These are phyloP conservation scores for Phylloscopus trochiloides DNA, from an alignment of 2,113 vertebrate species.

Conservation along the genomic window DNA sequence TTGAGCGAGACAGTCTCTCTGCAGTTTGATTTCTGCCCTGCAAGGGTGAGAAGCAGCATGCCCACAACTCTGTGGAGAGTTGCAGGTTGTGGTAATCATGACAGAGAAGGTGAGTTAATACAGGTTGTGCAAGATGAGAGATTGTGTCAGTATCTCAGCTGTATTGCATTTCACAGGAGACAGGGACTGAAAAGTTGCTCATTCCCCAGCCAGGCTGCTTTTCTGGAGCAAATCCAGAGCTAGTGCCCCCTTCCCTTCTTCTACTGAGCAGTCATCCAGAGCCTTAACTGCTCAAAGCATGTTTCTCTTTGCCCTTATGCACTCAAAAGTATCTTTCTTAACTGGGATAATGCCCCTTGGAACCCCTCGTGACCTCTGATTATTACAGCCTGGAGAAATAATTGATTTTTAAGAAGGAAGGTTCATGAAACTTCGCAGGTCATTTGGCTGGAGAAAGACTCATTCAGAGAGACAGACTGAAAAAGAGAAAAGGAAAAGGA, in stretches of 20 bases:
- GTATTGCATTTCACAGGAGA: not conserved
- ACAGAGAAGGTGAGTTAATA: not conserved
- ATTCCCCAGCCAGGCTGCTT: not conserved
- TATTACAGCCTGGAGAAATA: not conserved
- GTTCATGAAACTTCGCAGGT: not conserved
- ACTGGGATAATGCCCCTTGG: not conserved
- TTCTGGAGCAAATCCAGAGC: not conserved
- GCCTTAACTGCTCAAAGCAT: not conserved
- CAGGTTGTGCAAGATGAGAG: not conserved
- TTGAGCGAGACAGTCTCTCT: not conserved
- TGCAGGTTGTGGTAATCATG: fast-evolving
- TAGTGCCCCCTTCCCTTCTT: not conserved
- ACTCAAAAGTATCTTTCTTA: not conserved
- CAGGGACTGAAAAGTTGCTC: not conserved
- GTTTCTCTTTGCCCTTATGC: not conserved
- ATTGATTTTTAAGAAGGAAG: not conserved
- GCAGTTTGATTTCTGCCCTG: not conserved
- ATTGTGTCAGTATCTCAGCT: not conserved
- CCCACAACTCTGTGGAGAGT: fast-evolving
- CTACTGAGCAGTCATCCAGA: not conserved
- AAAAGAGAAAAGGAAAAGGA: not conserved
- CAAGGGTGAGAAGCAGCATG: not conserved
- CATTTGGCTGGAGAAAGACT: not conserved
- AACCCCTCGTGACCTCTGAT: not conserved
- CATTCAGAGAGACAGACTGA: not conserved